Conservation (phyloP, 2,888 invertebrate species). For the Podotricha telesiphe region DNA sequence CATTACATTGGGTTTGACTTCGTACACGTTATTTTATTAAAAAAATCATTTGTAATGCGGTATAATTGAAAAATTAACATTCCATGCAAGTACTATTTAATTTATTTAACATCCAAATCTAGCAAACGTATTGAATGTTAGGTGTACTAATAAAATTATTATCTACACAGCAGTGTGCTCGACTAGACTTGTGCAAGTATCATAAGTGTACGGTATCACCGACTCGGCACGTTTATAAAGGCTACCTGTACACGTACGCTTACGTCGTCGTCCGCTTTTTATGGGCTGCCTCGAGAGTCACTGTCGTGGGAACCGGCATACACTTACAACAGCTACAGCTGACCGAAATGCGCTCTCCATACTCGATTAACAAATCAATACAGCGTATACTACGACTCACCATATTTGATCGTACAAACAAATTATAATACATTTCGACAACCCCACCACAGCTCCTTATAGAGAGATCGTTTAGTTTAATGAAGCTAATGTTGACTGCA, state of each 20-base stretch:
- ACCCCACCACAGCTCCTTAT: constrained; percentile 59
- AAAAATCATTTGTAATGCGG: constrained; percentile 25
- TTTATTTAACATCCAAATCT: neutral
- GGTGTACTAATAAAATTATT: constrained; percentile 14
- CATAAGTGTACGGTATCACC: constrained; percentile 65
- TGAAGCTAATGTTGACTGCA: constrained; percentile 46
- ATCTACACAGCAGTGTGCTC: neutral
- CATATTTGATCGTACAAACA: constrained; percentile 67
- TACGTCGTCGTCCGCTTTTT: constrained; percentile 76
- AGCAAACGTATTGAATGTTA: neutral
- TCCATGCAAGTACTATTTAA: neutral
- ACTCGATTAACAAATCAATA: constrained; percentile 82
- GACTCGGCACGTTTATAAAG: constrained; percentile 67
- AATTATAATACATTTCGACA: constrained; percentile 64
- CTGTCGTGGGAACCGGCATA: constrained; percentile 82
- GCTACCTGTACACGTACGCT: constrained; percentile 79
- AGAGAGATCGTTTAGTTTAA: constrained; percentile 50
- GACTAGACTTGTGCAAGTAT: constrained; percentile 46
- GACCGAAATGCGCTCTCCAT: constrained; percentile 83
- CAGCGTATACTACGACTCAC: constrained; percentile 65
- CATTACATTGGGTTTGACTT: constrained; percentile 44
- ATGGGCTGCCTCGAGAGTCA: constrained; percentile 77
- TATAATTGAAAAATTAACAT: constrained; percentile 26
- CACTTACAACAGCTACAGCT: constrained; percentile 78
- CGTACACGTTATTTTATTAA: constrained; percentile 2